Evolutionary conservation across 2,888 invertebrate species (phyloP).

Genomic region (Drosophila affinis): DNA sequence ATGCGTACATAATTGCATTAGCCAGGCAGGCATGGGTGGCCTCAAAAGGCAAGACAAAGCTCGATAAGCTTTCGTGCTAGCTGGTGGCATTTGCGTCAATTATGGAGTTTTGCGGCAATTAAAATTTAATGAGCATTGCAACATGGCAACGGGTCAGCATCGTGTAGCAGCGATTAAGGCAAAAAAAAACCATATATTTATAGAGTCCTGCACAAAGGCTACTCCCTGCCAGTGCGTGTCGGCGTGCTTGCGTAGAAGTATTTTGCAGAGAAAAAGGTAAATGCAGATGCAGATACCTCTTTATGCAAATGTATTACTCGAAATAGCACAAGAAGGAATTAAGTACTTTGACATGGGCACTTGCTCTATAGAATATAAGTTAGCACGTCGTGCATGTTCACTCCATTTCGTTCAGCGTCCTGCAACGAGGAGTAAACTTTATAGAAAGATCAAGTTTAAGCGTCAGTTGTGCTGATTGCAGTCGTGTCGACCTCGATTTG

Average conservation of each 20-base stretch:
- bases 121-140: conserved; percentile 61
- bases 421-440: no score
- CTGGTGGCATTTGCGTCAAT: conserved; percentile 53
- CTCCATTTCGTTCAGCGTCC: neutral
- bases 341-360: neutral
- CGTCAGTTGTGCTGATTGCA: conserved; percentile 8
- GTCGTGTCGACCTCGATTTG: conserved; percentile 33
- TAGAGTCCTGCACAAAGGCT: neutral
- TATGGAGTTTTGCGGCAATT: conserved; percentile 64
- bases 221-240: no score
- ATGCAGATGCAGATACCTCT: neutral
- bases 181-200: conserved; percentile 9
- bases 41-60: conserved; percentile 47
- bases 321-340: no score
- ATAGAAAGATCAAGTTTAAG: conserved; percentile 21
- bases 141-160: conserved; percentile 12
- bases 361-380: neutral
- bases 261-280: neutral
- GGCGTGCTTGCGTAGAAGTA: neutral
- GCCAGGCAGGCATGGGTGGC: conserved; percentile 36
- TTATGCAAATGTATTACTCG: no score
- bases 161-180: conserved; percentile 12
- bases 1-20: conserved; percentile 64
- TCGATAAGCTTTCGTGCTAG: conserved; percentile 11
- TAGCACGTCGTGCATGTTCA: no score